Percentiles rank a stretch among this genome's conserved stretches.
Evolutionary conservation across 1,140 invertebrate species (phyloP).

Genomic region (Diuraphis noxia): DNA sequence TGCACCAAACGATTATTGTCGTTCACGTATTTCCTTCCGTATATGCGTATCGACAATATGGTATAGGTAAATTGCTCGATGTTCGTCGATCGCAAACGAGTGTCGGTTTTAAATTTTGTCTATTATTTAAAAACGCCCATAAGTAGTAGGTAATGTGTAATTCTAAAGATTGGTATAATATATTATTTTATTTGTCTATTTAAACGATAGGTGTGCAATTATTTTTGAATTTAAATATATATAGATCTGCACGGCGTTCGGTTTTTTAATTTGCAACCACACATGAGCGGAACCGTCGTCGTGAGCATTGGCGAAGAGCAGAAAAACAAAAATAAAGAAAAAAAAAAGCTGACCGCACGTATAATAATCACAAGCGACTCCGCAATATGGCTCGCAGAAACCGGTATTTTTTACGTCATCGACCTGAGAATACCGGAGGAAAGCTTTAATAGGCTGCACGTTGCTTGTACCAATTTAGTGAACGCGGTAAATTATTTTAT

Average conservation of each 20-base stretch:
- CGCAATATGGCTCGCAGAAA: conserved; percentile 22
- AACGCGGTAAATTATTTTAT: neutral
- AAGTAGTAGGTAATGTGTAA: neutral
- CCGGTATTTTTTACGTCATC: conserved; percentile 49
- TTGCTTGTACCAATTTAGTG: neutral
- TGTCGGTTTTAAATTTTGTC: neutral
- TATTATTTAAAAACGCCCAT: neutral
- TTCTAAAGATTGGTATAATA: neutral
- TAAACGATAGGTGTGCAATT: neutral
- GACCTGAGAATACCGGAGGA: conserved; percentile 29
- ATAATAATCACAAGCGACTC: neutral
- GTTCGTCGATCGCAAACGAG: neutral
- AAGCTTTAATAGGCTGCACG: conserved; percentile 43
- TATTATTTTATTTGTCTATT: neutral
- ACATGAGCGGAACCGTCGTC: neutral
- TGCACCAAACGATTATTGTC: neutral
- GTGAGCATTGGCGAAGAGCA: conserved; percentile 8
- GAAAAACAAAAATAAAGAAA: conserved; percentile 38
- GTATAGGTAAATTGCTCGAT: neutral
- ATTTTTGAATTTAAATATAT: neutral
- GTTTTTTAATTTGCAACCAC: neutral
- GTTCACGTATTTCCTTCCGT: neutral
- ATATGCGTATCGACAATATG: neutral
- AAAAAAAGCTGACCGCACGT: conserved; percentile 40
- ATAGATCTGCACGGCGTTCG: neutral